Evolutionary conservation across 2,797 vertebrate species (phyloP).

Genomic region (Onychomys torridus): DNA sequence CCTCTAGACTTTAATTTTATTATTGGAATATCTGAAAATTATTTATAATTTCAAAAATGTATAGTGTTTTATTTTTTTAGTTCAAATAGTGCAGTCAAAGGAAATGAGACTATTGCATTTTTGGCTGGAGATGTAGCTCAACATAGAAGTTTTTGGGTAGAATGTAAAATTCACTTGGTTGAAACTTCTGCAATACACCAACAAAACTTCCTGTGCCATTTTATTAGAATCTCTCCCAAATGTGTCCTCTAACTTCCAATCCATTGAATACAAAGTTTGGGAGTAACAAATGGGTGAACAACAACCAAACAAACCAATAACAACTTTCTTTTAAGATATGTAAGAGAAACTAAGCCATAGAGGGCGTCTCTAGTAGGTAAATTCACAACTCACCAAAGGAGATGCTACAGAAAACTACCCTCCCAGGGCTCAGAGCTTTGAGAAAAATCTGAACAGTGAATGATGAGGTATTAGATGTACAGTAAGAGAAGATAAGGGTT

Average conservation of each 20-base stretch:
- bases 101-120: neutral
- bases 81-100: neutral
- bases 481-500: too few species aligned
- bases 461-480: neutral
- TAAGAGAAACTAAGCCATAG: neutral
- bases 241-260: neutral
- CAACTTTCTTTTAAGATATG: neutral
- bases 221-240: neutral
- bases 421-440: neutral
- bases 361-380: neutral
- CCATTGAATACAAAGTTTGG: neutral
- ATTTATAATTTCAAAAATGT: neutral
- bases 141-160: neutral
- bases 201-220: neutral
- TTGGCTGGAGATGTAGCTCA: neutral
- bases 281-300: neutral
- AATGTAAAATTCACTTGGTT: neutral
- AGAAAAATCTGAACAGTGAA: neutral
- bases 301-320: neutral
- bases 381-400: neutral
- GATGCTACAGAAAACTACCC: too few species aligned
- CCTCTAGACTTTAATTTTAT: neutral
- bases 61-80: neutral
- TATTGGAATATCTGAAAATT: neutral
- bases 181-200: too few species aligned